Evolutionary conservation across 2,888 invertebrate genomes (phyloP).

Genomic region (Argyresthia albistria): DNA sequence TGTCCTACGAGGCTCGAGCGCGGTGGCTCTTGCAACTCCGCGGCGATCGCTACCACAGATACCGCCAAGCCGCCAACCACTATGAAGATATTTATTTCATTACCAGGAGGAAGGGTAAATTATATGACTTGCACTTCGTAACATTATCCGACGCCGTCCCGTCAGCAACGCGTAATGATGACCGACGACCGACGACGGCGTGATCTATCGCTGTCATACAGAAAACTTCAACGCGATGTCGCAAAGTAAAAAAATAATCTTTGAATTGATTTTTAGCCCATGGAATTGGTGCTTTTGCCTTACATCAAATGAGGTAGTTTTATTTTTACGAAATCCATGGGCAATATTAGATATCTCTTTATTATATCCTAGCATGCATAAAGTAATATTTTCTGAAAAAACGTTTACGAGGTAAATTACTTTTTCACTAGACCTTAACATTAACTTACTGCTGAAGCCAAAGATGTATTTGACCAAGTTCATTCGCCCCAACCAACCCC

Average conservation of each 20-base stretch:
- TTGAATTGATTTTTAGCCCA: too few species aligned
- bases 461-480: too few species aligned
- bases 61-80: neutral
- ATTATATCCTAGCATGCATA: too few species aligned
- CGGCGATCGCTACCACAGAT: slow-evolving; percentile 2
- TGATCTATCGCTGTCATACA: neutral
- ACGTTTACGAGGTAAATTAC: too few species aligned
- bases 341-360: too few species aligned
- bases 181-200: neutral
- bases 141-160: neutral
- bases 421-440: too few species aligned
- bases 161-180: neutral
- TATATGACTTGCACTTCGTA: slow-evolving; percentile 3
- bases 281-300: too few species aligned
- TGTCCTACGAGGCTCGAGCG: slow-evolving; percentile 54
- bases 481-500: neutral
- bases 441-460: too few species aligned
- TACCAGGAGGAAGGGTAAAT: neutral
- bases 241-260: too few species aligned
- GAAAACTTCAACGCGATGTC: neutral
- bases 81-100: neutral
- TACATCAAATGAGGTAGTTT: too few species aligned
- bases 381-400: too few species aligned
- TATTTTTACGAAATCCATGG: too few species aligned
- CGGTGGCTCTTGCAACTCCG: slow-evolving; percentile 19